Base-by-base conservation (phyloP, 2,888 invertebrate genomes). In the Cephus spinipes region DNA sequence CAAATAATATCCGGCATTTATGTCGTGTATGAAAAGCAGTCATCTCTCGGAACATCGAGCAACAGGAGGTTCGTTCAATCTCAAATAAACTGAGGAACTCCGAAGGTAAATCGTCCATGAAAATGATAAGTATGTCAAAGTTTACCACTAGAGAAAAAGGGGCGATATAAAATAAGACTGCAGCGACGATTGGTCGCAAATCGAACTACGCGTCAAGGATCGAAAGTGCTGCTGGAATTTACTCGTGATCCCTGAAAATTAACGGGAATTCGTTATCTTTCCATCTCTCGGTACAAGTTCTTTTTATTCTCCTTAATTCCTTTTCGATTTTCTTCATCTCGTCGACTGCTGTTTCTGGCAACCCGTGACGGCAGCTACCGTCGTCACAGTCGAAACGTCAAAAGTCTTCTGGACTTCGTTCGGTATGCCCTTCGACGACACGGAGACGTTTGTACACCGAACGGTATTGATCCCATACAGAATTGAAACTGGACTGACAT, bases 401-500 rank as follows among this genome's bases (percentile, higher is more conserved):
- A 55, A 55, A 55, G 55, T 55, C 55, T 55, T 55, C 55, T 55
- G 55, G 55, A 55, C 23, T 9, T 55, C 0, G 55, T 23, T 55
- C 9, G 55, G 9, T 55, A 23, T 55, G 23, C 71, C 12, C 33
- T 76, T 76, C 71, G 32, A 71, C 68, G 30, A 33, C 73, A 31
- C 23, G 68, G 68, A 34, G 69, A 55, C 36, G 77, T 77, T 77
- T 77, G 68, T 77, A 55, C 55, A 31, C 33, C 55, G 73, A 78
- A 73, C 71, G 73, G 73, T 88, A 88, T 88, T 84, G 88, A 88
- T 87, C 84, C 79, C 80, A 79, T 84, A 83, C 83, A 84, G 84
- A 88, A 88, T 88, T 85, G 86, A 88, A 89, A 87, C 85, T 87
- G 87, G 84, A 86, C 86, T 85, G 85, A 87, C 85, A 81, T 88